phyloP scores from a whole-genome alignment of 2,888 invertebrate genomes.

The Meandrusa payeni region DNA sequence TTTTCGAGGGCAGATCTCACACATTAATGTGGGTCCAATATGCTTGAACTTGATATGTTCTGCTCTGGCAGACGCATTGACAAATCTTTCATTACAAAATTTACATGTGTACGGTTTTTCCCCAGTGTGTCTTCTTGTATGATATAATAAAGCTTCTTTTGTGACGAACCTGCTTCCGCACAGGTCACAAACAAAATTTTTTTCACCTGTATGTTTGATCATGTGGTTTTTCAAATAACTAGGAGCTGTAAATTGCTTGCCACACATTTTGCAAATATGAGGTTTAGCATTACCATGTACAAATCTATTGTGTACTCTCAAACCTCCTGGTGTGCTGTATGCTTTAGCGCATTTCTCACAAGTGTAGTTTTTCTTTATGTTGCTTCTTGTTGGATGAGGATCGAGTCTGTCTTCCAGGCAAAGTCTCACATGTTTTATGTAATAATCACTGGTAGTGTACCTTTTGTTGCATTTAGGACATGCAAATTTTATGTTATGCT shows the following conservation, averaged over 20 bases:
- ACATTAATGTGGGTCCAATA: slow-evolving; percentile 59
- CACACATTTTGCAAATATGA: slow-evolving; percentile 58
- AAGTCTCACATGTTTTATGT: slow-evolving; percentile 55
- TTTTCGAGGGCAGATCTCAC: slow-evolving; percentile 61
- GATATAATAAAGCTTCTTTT: slow-evolving; percentile 66
- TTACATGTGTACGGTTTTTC: slow-evolving; percentile 68
- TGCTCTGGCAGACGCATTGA: slow-evolving; percentile 67
- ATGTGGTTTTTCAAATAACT: slow-evolving; percentile 64
- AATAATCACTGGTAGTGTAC: slow-evolving; percentile 62
- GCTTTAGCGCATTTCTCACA: slow-evolving; percentile 63
- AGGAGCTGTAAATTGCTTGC: slow-evolving; percentile 68
- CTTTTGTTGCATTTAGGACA: slow-evolving; percentile 67
- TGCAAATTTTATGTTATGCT: slow-evolving; percentile 49
- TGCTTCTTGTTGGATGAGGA: slow-evolving; percentile 59
- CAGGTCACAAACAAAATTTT: slow-evolving; percentile 61
- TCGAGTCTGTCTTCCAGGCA: slow-evolving; percentile 56
- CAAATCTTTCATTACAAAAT: slow-evolving; percentile 59
- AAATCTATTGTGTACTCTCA: slow-evolving; percentile 64
- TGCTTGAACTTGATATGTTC: slow-evolving; percentile 71
- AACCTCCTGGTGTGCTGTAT: slow-evolving; percentile 62
- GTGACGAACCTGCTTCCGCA: slow-evolving; percentile 62
- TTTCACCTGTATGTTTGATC: slow-evolving; percentile 67
- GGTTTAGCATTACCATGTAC: slow-evolving; percentile 62
- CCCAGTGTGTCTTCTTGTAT: slow-evolving; percentile 66
- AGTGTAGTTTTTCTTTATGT: slow-evolving; percentile 44